Base-by-base conservation (phyloP, 2,113 vertebrate genomes). In the Melanocharis versteri region DNA sequence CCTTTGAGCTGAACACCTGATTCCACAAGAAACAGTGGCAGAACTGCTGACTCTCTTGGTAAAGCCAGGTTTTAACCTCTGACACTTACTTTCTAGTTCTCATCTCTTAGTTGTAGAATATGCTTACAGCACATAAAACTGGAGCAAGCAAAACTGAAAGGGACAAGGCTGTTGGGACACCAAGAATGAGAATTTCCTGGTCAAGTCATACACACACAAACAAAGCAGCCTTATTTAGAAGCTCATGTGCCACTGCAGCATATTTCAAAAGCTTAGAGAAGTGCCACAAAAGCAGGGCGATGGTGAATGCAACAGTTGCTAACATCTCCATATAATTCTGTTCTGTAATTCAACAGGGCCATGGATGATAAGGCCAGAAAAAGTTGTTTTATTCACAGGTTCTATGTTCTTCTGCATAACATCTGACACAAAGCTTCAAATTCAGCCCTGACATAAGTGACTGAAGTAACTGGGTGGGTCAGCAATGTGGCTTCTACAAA, bases 141-240 rank as follows among this genome's bases (percentile, higher is more conserved):
- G 33, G 16, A 83, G n/a, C 33, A 57, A 62, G 10, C 14, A 80
- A 89, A 86, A 65, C 11, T 60, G 58, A 64, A 66, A 58, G 24
- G 27, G 42, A 39, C 28, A n/a, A 53, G 11, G 13, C 30, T 76
- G 28, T 7, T 9, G 17, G 39, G 35, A 66, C 18, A 76, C 11
- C 31, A 72, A 7, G 26, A 70, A 6, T 39, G 37, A 60, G 44
- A 61, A 70, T 44, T 57, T 54, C 30, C 30, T 61, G 5, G 5
- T 31, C 2, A 1, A 1, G n/a, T 58, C 50, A 61, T 65, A 6
- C 22, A 48, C 8, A 51, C 0, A 1, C 20, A 54, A 33, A 57
- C 54, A 69, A 60, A 72, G 39, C 28, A 80, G 10, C 48, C 51
- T 20, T 40, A n/a, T 6, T 1, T 76, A 53, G 53, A 79, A 81